Evolutionary conservation across 2,113 vertebrate genomes (phyloP).

Genomic region (Himantopus leucocephalus): DNA sequence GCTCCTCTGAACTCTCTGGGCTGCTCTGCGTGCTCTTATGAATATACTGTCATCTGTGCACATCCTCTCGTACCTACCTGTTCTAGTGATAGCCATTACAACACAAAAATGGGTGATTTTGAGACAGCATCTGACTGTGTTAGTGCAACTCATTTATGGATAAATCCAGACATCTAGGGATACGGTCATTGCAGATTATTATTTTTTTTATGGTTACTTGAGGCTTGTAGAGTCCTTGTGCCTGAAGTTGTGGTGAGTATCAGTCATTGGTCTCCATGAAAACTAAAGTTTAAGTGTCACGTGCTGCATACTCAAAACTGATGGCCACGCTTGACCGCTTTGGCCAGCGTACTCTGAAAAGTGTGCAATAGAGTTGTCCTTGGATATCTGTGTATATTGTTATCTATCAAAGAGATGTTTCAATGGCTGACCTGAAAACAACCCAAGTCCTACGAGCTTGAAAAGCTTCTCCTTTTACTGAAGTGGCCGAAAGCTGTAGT

Average conservation of each 20-base stretch:
- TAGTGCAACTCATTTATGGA: background rate
- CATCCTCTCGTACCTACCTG: background rate
- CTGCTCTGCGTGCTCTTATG: background rate
- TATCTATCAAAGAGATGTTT: background rate
- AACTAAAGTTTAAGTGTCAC: background rate
- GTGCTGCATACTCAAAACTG: background rate
- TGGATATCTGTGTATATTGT: background rate
- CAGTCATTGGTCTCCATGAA: background rate
- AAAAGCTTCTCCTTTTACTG: background rate
- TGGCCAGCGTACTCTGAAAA: background rate
- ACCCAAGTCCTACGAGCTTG: background rate
- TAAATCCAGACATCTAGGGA: background rate
- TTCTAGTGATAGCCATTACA: background rate
- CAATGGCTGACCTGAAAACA: background rate
- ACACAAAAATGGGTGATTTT: background rate
- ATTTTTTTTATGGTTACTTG: background rate
- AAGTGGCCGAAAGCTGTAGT: background rate
- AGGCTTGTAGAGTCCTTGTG: background rate
- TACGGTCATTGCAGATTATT: background rate
- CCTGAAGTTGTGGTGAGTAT: background rate
- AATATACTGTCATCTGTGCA: background rate
- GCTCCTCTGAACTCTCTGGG: background rate
- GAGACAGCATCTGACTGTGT: background rate
- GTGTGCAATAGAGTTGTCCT: background rate
- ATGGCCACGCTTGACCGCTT: rapidly evolving